Conservation (phyloP, 2,888 invertebrate species). For the Drosophila formosana region DNA sequence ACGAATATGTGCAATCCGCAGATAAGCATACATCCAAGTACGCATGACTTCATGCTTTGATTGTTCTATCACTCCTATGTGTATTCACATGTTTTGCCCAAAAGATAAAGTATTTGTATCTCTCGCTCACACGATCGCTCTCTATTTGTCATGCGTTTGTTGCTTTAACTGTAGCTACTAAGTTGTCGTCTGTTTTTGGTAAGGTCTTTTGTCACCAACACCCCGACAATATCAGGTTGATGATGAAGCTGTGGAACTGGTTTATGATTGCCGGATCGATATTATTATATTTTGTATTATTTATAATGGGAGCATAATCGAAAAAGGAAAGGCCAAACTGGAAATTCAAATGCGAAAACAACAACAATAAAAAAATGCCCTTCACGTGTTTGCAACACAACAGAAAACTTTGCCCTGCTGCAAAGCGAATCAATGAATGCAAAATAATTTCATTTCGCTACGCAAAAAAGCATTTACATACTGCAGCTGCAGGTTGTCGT, state of each 20-base stretch:
- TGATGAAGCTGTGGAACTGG: slow-evolving; percentile 57
- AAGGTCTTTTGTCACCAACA: slow-evolving; percentile 27
- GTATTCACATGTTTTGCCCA: slow-evolving; percentile 39
- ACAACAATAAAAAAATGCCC: slow-evolving; percentile 36
- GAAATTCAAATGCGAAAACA: slow-evolving; percentile 17
- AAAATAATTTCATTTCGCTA: slow-evolving; percentile 64
- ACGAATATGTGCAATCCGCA: slow-evolving; percentile 41
- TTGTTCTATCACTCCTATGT: slow-evolving; percentile 38
- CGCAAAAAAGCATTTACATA: slow-evolving; percentile 76
- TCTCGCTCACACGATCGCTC: slow-evolving; percentile 2
- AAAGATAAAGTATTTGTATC: slow-evolving; percentile 47
- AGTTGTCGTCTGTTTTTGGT: slow-evolving; percentile 32
- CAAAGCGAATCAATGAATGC: slow-evolving; percentile 42
- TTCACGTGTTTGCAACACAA: slow-evolving; percentile 51
- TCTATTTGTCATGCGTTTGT: slow-evolving; percentile 11
- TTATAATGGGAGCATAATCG: slow-evolving; percentile 51
- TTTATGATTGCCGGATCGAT: slow-evolving; percentile 36
- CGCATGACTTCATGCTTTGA: slow-evolving; percentile 52
- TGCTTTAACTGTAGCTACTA: slow-evolving; percentile 10
- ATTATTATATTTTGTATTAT: slow-evolving; percentile 7
- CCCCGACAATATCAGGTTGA: slow-evolving; percentile 13
- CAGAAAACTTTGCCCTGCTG: slow-evolving; percentile 34
- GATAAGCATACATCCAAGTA: slow-evolving; percentile 50
- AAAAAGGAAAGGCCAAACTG: slow-evolving; percentile 31
- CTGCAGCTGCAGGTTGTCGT: slow-evolving; percentile 63